Base-by-base conservation (phyloP, 2,797 vertebrate species). In the Todus mexicanus region DNA sequence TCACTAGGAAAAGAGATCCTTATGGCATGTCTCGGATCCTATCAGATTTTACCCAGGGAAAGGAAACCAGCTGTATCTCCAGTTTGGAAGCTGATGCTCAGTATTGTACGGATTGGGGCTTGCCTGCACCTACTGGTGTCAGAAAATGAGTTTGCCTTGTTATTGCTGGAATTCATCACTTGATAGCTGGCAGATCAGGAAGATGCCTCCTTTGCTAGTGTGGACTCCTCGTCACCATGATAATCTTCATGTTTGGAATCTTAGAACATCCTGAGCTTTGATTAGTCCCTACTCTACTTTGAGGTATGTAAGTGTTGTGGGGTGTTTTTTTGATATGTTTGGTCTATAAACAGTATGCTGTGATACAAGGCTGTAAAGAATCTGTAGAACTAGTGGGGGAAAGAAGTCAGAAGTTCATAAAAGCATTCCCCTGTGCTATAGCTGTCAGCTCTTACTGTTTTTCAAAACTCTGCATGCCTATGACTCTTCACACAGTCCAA, bases 101-200 rank as follows among this genome's bases (percentile, higher is more conserved):
- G 71, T 64, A 20, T 59, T 69, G 12, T 76, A 66, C 40, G 40
- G 9, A 33, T 12, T 80, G 33, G 53, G 57, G n/a, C 59, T 91
- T 69, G 66, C 33, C 10, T 47, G 70, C 47, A 85, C 45, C 29
- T 81, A 64, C 33, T 63, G 80, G 40, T 80, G 87, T 83, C 76
- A 95, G 70, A 91, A 87, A 84, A 85, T 54, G 66, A 7, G 57
- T 31, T 81, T 88, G 64, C 37, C 56, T 89, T 93, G 56, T 87
- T 77, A n/a, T 15, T 69, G 65, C 78, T 89, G 61, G 82, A 51
- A 47, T 75, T 56, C 15, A 17, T 89, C 73, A 35, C 45, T 37
- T 72, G 63, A 26, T 38, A 69, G 72, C 57, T 72, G 54, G 26
- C 47, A n/a, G 60, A 31, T 68, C 25, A 65, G 43, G 37, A 72